phyloP scores from a whole-genome alignment of 2,888 invertebrate species.

The Thyatira batis region DNA sequence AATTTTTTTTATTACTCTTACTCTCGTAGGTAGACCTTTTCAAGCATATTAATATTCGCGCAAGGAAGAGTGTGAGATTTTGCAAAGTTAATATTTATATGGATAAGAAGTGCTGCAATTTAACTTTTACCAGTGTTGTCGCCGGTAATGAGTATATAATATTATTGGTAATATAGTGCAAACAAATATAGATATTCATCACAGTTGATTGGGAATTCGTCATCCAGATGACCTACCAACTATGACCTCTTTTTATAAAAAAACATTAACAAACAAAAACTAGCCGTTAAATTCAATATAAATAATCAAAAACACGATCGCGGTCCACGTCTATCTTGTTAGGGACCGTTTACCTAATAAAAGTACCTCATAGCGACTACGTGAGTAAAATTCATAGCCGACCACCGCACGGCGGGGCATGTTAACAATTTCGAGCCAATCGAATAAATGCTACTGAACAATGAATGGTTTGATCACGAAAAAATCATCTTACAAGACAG shows the following conservation, averaged over 20 bases:
- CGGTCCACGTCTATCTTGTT: slow-evolving; percentile 26
- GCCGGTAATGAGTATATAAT: too few species aligned
- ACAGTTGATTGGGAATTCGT: too few species aligned
- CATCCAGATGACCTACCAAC: too few species aligned
- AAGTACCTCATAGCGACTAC: slow-evolving; percentile 34
- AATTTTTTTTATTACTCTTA: too few species aligned
- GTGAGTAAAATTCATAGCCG: slow-evolving; percentile 52
- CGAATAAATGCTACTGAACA: slow-evolving; percentile 76
- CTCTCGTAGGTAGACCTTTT: too few species aligned
- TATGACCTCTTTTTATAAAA: not conserved
- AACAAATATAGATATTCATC: too few species aligned
- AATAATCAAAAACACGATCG: slow-evolving; percentile 10
- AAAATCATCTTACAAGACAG: slow-evolving; percentile 77
- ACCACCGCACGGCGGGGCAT: slow-evolving; percentile 44
- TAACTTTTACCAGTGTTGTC: too few species aligned
- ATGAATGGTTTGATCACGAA: slow-evolving; percentile 79
- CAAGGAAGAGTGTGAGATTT: too few species aligned
- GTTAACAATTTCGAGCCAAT: slow-evolving; percentile 76
- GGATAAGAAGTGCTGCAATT: too few species aligned
- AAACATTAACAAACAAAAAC: not conserved
- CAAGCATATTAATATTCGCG: too few species aligned
- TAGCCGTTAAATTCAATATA: slow-evolving; percentile 2
- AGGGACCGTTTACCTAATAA: slow-evolving; percentile 24
- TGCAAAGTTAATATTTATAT: too few species aligned
- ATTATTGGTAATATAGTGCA: too few species aligned